Conservation (phyloP, 2,888 invertebrate species). For the Rotaria magnacalcarata region DNA sequence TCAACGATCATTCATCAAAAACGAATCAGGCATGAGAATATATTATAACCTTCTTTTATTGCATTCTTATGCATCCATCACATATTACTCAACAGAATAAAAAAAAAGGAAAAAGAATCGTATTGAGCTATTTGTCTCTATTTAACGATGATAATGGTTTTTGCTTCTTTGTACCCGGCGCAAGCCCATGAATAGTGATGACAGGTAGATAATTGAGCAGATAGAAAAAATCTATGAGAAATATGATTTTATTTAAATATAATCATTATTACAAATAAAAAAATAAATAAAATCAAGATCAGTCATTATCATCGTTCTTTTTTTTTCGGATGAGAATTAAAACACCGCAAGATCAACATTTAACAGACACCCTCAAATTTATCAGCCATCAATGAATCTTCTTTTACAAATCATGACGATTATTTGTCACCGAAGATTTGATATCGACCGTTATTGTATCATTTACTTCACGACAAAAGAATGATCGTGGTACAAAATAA, state of each 20-base stretch:
- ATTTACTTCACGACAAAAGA: background rate
- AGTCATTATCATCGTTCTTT: too few species aligned
- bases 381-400: background rate
- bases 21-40: background rate
- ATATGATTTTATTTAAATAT: background rate
- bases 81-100: slow-evolving; percentile 4
- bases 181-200: background rate
- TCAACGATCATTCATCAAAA: slow-evolving; percentile 11
- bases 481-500: background rate
- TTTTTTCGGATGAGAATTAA: background rate
- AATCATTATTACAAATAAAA: background rate
- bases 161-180: background rate
- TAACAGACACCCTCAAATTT: background rate
- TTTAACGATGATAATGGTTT: background rate
- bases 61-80: background rate
- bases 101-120: background rate
- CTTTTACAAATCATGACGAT: background rate
- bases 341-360: background rate
- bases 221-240: background rate
- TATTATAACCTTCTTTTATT: slow-evolving; percentile 23
- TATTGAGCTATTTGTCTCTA: slow-evolving; percentile 5
- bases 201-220: background rate
- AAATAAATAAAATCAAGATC: background rate
- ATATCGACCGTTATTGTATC: background rate
- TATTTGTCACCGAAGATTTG: background rate